These are phyloP conservation scores for Orchesella cincta DNA, from an alignment of 1,140 invertebrate species.

Conservation along the genomic window DNA sequence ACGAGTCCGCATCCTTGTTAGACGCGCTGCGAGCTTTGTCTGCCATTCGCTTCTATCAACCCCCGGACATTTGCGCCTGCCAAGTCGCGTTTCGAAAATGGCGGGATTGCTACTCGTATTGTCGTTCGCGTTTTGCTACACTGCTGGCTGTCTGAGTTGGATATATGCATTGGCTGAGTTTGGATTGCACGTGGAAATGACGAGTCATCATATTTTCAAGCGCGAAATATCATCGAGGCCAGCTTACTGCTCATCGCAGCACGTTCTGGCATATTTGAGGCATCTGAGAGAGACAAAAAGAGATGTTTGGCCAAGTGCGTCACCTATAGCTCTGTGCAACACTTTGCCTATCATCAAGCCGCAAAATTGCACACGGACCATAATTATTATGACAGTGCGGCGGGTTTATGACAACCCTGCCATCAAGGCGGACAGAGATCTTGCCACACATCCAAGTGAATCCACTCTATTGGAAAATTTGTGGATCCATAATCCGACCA, in stretches of 20 bases:
- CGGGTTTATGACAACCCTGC: constrained; percentile 32
- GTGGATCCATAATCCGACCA: constrained; percentile 34
- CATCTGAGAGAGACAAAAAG: constrained; percentile 36
- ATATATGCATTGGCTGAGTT: constrained; percentile 30
- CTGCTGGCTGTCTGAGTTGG: constrained; percentile 1
- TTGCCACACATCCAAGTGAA: constrained; percentile 36
- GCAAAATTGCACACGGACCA: constrained; percentile 10
- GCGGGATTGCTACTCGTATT: constrained; percentile 27
- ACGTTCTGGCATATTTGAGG: constrained; percentile 44
- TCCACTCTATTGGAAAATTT: constrained; percentile 34
- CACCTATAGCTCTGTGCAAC: constrained; percentile 24
- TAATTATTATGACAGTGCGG: constrained; percentile 30
- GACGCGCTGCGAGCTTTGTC: neutral
- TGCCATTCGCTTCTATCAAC: constrained; percentile 36
- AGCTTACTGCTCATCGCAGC: constrained; percentile 26
- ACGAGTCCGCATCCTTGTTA: neutral
- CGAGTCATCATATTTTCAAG: constrained; percentile 31
- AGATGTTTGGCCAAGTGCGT: constrained; percentile 33
- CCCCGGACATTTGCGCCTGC: constrained; percentile 16
- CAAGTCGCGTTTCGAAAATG: constrained; percentile 11
- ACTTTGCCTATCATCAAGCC: constrained; percentile 20
- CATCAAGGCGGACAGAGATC: neutral
- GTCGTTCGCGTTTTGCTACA: constrained; percentile 26
- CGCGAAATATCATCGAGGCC: constrained; percentile 38
- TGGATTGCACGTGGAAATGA: constrained; percentile 32